Evolutionary conservation across 2,113 vertebrate genomes (phyloP), one percentile per base, ranked within the genome.

Genomic region (Planiliza haematocheilus): DNA sequence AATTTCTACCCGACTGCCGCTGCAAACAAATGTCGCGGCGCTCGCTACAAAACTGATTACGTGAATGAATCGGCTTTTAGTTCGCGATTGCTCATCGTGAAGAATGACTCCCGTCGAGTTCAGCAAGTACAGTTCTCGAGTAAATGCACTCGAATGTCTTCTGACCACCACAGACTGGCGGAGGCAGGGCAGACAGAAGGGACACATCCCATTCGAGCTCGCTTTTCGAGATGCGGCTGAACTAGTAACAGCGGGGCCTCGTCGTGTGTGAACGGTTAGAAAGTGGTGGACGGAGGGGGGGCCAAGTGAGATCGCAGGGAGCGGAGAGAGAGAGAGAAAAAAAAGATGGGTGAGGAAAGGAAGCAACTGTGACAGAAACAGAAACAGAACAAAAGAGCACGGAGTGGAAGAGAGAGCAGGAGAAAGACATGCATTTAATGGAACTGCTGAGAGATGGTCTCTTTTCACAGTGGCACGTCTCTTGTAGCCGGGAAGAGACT

Each of bases 401-500:
- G 21, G 14, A 46, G 46, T 38, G 59, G 75, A 84, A 70, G 66
- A 85, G 68, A 68, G 69, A 65, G 56, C 50, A 60, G 42, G 51
- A 81, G 80, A 81, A 12, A 79, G 50, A 81, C n/a, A 42, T 16
- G 63, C 39, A 60, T 79, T 86, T 81, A 85, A 77, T 81, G 49
- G 62, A 74, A 83, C 73, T 72, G 74, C 64, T 81, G 79, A 61
- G 79, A 77, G 58, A 72, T 14, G 38, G 71, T 65, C 64, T 85
- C 65, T 59, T 72, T 76, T 84, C 77, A 80, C 86, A 79, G 79
- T 68, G 43, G 86, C 41, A 7, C 58, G 63, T 82, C 78, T 77
- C 68, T 30, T 71, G 74, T 49, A 52, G 73, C 59, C 58, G 61
- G 62, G 68, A 52, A 53, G 60, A 76, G 41, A 20, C 56, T 16